phyloP scores from a whole-genome alignment of 2,113 vertebrate genomes.

The Hypanus sabinus region DNA sequence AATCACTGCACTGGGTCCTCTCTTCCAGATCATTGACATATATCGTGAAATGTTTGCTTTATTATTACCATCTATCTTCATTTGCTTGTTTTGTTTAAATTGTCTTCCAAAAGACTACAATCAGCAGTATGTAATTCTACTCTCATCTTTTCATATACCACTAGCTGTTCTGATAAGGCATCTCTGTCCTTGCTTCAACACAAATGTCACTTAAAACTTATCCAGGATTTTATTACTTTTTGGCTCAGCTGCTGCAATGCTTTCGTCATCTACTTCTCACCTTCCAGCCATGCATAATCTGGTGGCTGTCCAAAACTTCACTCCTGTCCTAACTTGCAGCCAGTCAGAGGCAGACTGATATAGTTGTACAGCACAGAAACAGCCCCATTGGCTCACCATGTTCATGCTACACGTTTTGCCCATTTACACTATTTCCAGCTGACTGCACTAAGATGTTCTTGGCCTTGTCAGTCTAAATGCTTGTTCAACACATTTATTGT shows the following conservation, averaged over 20 bases:
- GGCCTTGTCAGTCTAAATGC: too few relatives aligned
- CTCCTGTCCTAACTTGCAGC: too few relatives aligned
- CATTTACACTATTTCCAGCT: too few relatives aligned
- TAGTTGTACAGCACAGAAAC: too few relatives aligned
- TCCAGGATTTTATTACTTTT: not conserved
- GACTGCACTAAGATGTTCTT: too few relatives aligned
- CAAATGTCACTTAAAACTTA: not conserved
- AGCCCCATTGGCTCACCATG: too few relatives aligned
- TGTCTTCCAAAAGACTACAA: not conserved
- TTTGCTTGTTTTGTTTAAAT: not conserved
- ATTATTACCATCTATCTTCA: slow-evolving; percentile 22
- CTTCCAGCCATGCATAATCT: not conserved
- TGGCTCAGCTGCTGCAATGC: not conserved
- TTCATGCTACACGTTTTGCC: too few relatives aligned
- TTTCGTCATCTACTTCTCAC: not conserved
- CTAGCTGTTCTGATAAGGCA: slow-evolving; percentile 2
- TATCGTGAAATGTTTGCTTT: slow-evolving; percentile 6
- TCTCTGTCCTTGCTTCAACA: not conserved
- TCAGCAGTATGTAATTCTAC: not conserved
- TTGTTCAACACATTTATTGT: too few relatives aligned
- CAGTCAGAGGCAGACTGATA: too few relatives aligned
- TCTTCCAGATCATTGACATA: too few relatives aligned
- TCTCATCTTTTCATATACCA: not conserved
- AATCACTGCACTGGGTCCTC: too few relatives aligned
- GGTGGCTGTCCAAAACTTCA: too few relatives aligned